Conservation (phyloP, 30 jellyfish, hydroid and myxozoan genomes). For the Morbakka virulenta region DNA sequence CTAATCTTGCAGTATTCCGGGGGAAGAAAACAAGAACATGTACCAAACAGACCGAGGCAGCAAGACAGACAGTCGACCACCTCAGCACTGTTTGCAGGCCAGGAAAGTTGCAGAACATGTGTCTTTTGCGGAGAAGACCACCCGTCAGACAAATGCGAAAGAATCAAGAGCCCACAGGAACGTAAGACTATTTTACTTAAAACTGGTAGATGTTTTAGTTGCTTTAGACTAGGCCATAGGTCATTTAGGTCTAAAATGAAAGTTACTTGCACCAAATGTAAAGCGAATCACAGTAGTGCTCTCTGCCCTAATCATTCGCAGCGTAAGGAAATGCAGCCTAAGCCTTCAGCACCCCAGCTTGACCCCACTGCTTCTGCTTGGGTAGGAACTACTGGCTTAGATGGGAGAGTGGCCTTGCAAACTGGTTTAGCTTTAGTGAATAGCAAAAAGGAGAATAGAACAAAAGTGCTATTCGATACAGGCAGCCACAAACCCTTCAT, state of each 20-base stretch:
- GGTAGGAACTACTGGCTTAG: constrained; percentile 34
- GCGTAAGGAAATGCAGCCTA: constrained; percentile 1
- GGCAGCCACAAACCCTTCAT: constrained; percentile 54
- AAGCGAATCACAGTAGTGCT: constrained; percentile 4
- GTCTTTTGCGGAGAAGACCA: constrained; percentile 12
- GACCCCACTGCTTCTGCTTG: constrained; percentile 5
- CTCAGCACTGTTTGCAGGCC: constrained; percentile 40
- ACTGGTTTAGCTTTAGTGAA: constrained; percentile 50
- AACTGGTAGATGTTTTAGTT: neutral
- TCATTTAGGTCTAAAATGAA: neutral
- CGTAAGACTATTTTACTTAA: neutral
- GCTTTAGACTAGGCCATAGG: constrained; percentile 1
- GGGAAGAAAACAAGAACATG: neutral
- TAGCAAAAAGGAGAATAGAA: constrained; percentile 24
- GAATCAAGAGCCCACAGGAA: neutral
- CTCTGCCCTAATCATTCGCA: neutral
- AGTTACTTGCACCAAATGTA: neutral
- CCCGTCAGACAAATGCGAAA: constrained; percentile 6
- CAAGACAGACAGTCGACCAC: constrained; percentile 38
- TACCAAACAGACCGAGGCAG: neutral
- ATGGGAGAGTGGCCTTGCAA: constrained; percentile 60
- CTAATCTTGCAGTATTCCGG: neutral
- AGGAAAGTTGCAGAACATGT: neutral
- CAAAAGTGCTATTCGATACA: constrained; percentile 45
- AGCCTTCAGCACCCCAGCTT: constrained; percentile 3